Base-by-base conservation (phyloP, 2,888 invertebrate genomes). In the Trichacis sp. region DNA sequence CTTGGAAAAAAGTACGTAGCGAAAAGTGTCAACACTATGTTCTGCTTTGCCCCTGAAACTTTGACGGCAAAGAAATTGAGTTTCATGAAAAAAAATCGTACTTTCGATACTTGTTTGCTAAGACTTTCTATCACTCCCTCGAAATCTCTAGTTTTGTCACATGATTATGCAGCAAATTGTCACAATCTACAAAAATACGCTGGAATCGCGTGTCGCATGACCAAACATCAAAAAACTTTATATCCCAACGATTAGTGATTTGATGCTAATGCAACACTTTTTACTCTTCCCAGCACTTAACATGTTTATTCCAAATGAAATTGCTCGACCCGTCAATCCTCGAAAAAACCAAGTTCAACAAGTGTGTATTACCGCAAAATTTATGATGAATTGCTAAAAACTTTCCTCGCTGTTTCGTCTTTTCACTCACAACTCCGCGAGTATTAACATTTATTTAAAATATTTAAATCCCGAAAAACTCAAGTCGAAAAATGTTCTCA, bases 131-230 rank as follows among this genome's bases (percentile, higher is more conserved):
- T 64, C 52, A 53, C 33, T 48, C 52, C 30, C 52, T 56, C 45
- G 43, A 64, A 55, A 55, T 64, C 60, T 55, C 48, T 36, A 60
- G 55, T 49, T 20, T 56, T 59, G 56, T n/a, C 60, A 53, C 52
- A 59, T 56, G 43, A 59, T 59, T 64, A 54, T 54, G 51, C 18
- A 43, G 17, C 18, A 30, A 60, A 64, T 64, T 52, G 45, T 64
- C 52, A 59, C 49, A 64, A 64, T 60, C 56, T 47, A 24, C 29
- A 56, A 64, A 64, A 64, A 60, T 64, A 56, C 29, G 49, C 33
- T 48, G 52, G 56, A 52, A 57, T 64, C 59, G 64, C 64, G 64
- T 64, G 64, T 60, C 52, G 56, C 60, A 51, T 60, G 64, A 60
- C 36, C 38, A 20, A 56, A 50, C 42, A 46, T 49, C 43, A 49